Evolutionary conservation across 2,113 vertebrate species (phyloP).

Genomic region (Cyrtonyx montezumae): DNA sequence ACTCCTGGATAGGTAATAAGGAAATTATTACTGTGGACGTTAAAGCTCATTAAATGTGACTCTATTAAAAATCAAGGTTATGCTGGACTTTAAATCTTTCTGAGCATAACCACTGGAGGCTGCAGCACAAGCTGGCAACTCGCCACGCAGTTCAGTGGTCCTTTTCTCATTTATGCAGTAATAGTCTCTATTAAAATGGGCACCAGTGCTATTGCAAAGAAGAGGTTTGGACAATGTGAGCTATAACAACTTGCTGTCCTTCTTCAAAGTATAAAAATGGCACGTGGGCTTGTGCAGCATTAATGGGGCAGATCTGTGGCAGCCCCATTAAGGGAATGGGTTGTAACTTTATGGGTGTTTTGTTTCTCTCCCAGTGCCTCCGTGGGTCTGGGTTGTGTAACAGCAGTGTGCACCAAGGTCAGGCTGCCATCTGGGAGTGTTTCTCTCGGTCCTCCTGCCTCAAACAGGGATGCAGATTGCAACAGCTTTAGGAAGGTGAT

Average conservation of each 20-base stretch:
- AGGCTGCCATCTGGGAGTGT: not conserved
- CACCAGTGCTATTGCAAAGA: not conserved
- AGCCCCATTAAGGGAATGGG: not conserved
- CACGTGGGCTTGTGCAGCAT: not conserved
- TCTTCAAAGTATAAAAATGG: not conserved
- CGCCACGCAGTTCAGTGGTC: slow-evolving; percentile 56
- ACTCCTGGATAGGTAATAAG: slow-evolving; percentile 71
- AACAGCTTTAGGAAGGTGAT: not conserved
- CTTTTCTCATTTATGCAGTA: slow-evolving; percentile 50
- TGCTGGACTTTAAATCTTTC: slow-evolving; percentile 74
- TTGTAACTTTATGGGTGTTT: not conserved
- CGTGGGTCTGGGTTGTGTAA: not conserved
- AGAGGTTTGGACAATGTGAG: not conserved
- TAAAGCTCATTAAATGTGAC: slow-evolving; percentile 79
- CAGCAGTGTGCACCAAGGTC: slow-evolving; percentile 28
- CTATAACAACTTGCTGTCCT: not conserved
- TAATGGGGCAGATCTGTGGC: not conserved
- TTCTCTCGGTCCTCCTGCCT: not conserved
- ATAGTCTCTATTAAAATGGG: slow-evolving; percentile 33
- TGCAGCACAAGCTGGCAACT: slow-evolving; percentile 61
- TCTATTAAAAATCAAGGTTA: slow-evolving; percentile 79
- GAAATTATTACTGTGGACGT: slow-evolving; percentile 72
- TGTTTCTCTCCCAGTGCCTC: not conserved
- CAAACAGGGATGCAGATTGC: not conserved
- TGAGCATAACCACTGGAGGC: slow-evolving; percentile 61